A percentile compares a stretch with the other conserved stretches of the same genome.
phyloP scores from a whole-genome alignment of 2,797 vertebrate species.

The Gymnothorax javanicus region DNA sequence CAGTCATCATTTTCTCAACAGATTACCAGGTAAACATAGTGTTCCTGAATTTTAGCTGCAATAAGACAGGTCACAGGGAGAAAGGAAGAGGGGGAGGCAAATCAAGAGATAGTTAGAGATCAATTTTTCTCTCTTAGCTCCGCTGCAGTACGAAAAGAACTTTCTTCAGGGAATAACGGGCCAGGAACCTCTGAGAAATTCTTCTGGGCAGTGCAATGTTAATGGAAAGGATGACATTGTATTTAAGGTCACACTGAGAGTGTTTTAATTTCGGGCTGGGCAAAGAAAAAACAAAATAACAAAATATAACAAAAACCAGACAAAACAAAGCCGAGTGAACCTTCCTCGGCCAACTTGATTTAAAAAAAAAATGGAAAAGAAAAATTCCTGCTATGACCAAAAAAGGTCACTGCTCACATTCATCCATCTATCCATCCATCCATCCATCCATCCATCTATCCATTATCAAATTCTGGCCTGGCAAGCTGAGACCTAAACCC shows the following conservation, averaged over 20 bases:
- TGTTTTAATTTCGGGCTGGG: slow-evolving; percentile 16
- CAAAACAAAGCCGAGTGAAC: background rate
- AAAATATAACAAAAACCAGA: slow-evolving; percentile 6
- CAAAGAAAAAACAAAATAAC: slow-evolving; percentile 4
- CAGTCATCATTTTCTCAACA: slow-evolving; percentile 29
- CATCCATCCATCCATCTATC: too few relatives aligned
- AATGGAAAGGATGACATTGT: slow-evolving; percentile 41
- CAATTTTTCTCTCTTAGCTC: slow-evolving; percentile 31
- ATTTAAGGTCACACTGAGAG: slow-evolving; percentile 32
- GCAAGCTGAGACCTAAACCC: too few relatives aligned
- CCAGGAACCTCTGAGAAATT: slow-evolving; percentile 23
- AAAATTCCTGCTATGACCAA: background rate
- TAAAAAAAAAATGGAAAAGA: background rate
- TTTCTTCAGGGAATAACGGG: slow-evolving; percentile 32
- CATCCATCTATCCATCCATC: too few relatives aligned
- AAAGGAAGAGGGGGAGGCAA: background rate
- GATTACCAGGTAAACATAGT: slow-evolving; percentile 32
- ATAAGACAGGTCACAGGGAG: slow-evolving; percentile 5
- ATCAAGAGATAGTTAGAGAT: slow-evolving; percentile 25
- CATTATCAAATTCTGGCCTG: too few relatives aligned
- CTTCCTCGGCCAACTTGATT: background rate
- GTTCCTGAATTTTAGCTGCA: slow-evolving; percentile 29
- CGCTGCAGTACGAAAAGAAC: slow-evolving; percentile 11
- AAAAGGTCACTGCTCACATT: background rate
- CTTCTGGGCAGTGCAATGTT: slow-evolving; percentile 37